Evolutionary conservation across 2,888 invertebrate genomes (phyloP).

Genomic region (Lasioglossum pauxillum): DNA sequence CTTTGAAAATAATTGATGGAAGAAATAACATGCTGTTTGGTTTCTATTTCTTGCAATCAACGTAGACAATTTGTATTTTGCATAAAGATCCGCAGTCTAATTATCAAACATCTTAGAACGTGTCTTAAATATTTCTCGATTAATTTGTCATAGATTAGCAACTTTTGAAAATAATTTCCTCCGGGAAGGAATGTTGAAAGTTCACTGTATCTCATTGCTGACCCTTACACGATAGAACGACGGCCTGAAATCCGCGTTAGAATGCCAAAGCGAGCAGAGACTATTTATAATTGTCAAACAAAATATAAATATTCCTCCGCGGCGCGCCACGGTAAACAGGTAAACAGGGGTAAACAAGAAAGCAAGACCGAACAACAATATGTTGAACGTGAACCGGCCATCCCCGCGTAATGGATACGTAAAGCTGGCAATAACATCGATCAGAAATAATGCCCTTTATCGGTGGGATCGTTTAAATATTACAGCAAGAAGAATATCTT

Average conservation of each 20-base stretch:
- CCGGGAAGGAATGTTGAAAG: too few species aligned
- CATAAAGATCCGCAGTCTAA: too few species aligned
- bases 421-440: not conserved
- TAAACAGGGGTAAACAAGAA: slow-evolving; percentile 6
- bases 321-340: not conserved
- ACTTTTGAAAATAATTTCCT: too few species aligned
- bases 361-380: not conserved
- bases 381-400: not conserved
- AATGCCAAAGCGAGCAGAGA: not conserved
- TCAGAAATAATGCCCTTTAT: not conserved
- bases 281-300: not conserved
- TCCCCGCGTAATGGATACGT: not conserved
- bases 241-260: too few species aligned
- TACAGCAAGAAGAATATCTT: not conserved
- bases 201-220: too few species aligned
- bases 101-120: too few species aligned
- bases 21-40: too few species aligned
- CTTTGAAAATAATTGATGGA: too few species aligned
- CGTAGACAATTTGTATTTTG: too few species aligned
- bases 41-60: too few species aligned
- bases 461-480: not conserved
- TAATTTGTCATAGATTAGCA: too few species aligned
- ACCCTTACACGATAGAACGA: not conserved
- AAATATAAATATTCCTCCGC: not conserved
- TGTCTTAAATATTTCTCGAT: too few species aligned